A percentile compares a stretch with the other conserved stretches of the same genome.
Conservation (phyloP, 2,113 vertebrate genomes). For the Xyliphius kryptos region DNA sequence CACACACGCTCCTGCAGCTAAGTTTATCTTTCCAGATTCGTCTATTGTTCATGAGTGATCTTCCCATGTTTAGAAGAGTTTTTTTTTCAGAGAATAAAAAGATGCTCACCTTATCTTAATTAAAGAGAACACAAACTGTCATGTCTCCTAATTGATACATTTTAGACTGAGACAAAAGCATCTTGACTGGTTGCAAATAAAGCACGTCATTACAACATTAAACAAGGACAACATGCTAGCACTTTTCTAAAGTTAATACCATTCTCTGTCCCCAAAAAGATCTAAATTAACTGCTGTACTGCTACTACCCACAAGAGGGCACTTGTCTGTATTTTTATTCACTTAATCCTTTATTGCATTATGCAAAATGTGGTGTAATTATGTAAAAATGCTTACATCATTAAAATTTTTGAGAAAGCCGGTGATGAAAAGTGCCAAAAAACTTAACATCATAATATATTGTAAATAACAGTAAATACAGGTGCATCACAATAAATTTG, state of each 20-base stretch:
- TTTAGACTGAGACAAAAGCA: neutral
- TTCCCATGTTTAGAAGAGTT: slow-evolving; percentile 8
- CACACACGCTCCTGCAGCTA: slow-evolving; percentile 17
- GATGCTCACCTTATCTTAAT: neutral
- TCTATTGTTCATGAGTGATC: slow-evolving; percentile 26
- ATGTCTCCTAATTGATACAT: neutral
- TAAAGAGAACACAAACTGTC: neutral
- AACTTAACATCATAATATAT: no score
- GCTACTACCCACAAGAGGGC: slow-evolving; percentile 20
- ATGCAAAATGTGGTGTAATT: no score
- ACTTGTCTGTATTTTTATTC: slow-evolving; percentile 1
- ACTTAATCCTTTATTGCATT: neutral
- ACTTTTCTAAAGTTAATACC: no score
- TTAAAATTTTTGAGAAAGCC: no score
- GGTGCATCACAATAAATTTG: no score
- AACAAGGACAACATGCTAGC: no score
- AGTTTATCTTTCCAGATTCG: slow-evolving; percentile 11
- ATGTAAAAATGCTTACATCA: no score
- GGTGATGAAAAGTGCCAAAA: no score
- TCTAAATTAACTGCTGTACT: slow-evolving; percentile 5
- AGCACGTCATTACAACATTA: no score
- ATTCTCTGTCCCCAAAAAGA: no score
- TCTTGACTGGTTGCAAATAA: no score
- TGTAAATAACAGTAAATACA: no score
- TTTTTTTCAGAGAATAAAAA: neutral